Percentiles rank a stretch among this genome's conserved stretches.
Evolutionary conservation across 2,113 vertebrate genomes (phyloP).

Genomic region (Peromyscus polionotus): DNA sequence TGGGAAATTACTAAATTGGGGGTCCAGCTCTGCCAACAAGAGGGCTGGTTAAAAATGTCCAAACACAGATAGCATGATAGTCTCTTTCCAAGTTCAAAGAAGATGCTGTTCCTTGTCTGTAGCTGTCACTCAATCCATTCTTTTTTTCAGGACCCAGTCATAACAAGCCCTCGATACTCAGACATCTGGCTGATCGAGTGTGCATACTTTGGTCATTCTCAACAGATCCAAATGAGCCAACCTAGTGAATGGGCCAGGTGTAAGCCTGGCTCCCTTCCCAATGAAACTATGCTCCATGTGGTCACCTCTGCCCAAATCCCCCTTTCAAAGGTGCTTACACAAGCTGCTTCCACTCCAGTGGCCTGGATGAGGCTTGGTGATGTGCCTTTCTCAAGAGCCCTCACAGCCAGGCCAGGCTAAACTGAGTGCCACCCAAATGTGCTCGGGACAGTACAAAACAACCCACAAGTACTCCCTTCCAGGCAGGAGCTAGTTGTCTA

Average conservation of each 20-base stretch:
- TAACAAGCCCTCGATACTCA: not conserved
- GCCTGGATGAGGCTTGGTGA: not conserved
- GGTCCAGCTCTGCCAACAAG: slow-evolving; percentile 49
- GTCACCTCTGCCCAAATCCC: not conserved
- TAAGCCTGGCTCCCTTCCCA: not conserved
- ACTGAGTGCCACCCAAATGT: not conserved
- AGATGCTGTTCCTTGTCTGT: not conserved
- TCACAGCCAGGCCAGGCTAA: not conserved
- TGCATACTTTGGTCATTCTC: not conserved
- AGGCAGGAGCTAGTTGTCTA: not conserved
- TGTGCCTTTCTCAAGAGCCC: not conserved
- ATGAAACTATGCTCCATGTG: not conserved
- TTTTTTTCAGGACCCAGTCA: not conserved
- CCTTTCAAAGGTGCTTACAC: not conserved
- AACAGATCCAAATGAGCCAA: not conserved
- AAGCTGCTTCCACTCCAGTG: not conserved
- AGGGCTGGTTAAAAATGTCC: not conserved
- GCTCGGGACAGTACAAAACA: not conserved
- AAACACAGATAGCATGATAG: accelerated
- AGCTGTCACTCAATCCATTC: not conserved
- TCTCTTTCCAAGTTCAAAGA: not conserved
- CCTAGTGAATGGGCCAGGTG: not conserved
- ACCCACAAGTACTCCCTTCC: not conserved
- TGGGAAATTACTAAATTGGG: slow-evolving; percentile 66
- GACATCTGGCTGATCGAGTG: not conserved